Conservation (phyloP, 2,888 invertebrate species). For the Opisthograptis luteolata region DNA sequence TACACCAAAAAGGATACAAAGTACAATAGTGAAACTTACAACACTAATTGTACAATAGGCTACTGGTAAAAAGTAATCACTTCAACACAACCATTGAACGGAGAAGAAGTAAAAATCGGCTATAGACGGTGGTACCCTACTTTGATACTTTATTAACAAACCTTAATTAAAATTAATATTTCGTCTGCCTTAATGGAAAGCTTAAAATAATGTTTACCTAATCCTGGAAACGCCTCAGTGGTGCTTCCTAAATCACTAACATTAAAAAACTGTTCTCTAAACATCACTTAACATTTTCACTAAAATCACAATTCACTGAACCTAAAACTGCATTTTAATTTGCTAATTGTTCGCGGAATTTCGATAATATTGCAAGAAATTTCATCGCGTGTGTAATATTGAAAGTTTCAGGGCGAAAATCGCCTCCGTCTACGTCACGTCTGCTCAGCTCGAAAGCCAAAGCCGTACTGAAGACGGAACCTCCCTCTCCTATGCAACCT, state of each 20-base stretch:
- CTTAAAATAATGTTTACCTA: constrained; percentile 56
- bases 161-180: neutral
- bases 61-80: too few species aligned
- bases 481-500: constrained; percentile 32
- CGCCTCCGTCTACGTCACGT: constrained; percentile 50
- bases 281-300: constrained; percentile 46
- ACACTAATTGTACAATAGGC: too few species aligned
- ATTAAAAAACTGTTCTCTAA: constrained; percentile 41
- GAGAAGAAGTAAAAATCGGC: too few species aligned
- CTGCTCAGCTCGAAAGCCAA: constrained; percentile 63
- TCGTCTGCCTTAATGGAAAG: constrained; percentile 5
- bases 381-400: constrained; percentile 43
- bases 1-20: too few species aligned
- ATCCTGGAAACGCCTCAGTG: constrained; percentile 52
- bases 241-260: constrained; percentile 39
- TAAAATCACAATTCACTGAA: constrained; percentile 38
- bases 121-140: too few species aligned
- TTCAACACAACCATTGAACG: too few species aligned
- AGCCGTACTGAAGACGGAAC: constrained; percentile 60
- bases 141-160: neutral
- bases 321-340: constrained; percentile 8
- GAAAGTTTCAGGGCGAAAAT: constrained; percentile 64
- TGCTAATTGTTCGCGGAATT: constrained; percentile 9
- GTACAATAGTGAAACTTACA: too few species aligned
- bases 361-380: constrained; percentile 1